These are phyloP conservation scores for Dicyrtomina minuta DNA, from an alignment of 2,888 invertebrate species.

Conservation along the genomic window DNA sequence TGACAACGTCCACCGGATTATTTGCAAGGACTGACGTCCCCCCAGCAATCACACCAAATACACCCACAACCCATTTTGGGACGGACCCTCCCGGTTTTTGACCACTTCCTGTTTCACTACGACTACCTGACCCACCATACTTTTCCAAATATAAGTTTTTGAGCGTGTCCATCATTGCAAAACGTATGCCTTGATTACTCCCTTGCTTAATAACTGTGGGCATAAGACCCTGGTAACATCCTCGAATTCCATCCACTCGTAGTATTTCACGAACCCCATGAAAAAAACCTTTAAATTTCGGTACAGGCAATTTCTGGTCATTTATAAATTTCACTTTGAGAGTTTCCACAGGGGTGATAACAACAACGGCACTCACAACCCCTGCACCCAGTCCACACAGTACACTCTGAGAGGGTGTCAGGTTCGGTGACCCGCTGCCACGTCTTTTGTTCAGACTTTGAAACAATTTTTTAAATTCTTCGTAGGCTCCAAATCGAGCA, in stretches of 20 bases:
- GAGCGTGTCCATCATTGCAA: slow-evolving; percentile 93
- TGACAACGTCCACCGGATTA: slow-evolving; percentile 96
- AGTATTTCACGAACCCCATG: slow-evolving; percentile 87
- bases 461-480: slow-evolving; percentile 71
- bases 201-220: slow-evolving; percentile 97
- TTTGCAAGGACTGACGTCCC: slow-evolving; percentile 97
- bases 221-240: slow-evolving; percentile 87
- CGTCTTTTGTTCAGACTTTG: slow-evolving; percentile 57
- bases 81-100: too few relatives aligned
- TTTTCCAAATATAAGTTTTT: slow-evolving; percentile 76
- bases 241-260: slow-evolving; percentile 65
- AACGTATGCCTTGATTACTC: slow-evolving; percentile 95
- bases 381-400: slow-evolving; percentile 95
- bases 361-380: slow-evolving; percentile 88
- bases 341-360: slow-evolving; percentile 99
- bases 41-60: slow-evolving; percentile 90
- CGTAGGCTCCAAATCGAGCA: slow-evolving; percentile 96
- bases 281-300: slow-evolving; percentile 85
- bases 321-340: slow-evolving; percentile 98
- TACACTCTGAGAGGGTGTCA: slow-evolving; percentile 73
- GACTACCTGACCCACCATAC: slow-evolving; percentile 75
- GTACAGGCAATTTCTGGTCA: slow-evolving; percentile 86
- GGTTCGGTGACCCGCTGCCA: slow-evolving; percentile 74
- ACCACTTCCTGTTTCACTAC: slow-evolving; percentile 7
- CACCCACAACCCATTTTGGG: slow-evolving; percentile 80